Evolutionary conservation across 2,797 vertebrate genomes (phyloP).

Genomic region (Balearica regulorum): DNA sequence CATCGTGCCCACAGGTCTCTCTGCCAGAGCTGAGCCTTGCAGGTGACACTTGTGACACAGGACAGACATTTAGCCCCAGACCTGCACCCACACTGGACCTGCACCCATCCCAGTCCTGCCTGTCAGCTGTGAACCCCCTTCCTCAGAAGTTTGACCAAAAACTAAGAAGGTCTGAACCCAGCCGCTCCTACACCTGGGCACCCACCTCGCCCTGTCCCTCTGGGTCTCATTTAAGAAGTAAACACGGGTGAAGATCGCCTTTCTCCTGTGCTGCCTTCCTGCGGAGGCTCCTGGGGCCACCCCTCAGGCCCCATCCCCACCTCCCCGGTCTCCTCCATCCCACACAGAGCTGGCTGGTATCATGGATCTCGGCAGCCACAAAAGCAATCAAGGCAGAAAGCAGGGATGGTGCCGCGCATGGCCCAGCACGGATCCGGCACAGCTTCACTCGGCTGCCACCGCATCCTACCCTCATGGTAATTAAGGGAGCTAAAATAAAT

Average conservation of each 20-base stretch:
- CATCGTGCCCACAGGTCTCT: neutral
- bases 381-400: neutral
- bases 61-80: too few species aligned
- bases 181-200: neutral
- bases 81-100: fast-evolving
- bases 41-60: neutral
- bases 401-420: neutral
- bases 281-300: neutral
- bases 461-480: fast-evolving
- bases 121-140: neutral
- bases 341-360: fast-evolving
- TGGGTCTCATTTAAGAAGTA: neutral
- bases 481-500: neutral
- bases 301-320: neutral
- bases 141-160: neutral
- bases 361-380: neutral
- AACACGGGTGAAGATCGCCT: neutral
- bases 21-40: neutral
- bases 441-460: fast-evolving
- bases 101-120: neutral
- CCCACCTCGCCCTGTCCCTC: neutral
- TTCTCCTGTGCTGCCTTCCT: neutral
- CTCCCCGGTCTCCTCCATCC: neutral
- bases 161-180: neutral
- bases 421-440: fast-evolving